Evolutionary conservation across 2,888 invertebrate species (phyloP).

Genomic region (Epiblema foenella): DNA sequence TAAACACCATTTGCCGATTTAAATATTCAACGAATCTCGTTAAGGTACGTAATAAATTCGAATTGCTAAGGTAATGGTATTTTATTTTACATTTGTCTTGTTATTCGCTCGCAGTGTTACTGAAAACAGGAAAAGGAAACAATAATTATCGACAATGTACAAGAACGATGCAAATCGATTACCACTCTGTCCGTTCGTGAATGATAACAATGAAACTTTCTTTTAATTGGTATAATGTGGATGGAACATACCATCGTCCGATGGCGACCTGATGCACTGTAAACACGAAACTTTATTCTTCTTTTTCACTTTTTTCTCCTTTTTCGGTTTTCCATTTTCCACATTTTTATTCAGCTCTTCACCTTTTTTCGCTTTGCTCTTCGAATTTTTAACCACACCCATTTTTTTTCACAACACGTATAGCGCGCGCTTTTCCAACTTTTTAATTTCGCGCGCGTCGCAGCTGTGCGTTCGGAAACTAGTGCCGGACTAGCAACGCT

Average conservation of each 20-base stretch:
- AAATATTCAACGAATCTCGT: neutral
- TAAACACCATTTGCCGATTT: neutral
- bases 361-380: slow-evolving; percentile 67
- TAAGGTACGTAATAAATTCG: neutral
- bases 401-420: slow-evolving; percentile 63
- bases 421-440: slow-evolving; percentile 54
- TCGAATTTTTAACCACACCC: slow-evolving; percentile 78
- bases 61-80: neutral
- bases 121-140: slow-evolving; percentile 47
- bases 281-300: slow-evolving; percentile 82
- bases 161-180: slow-evolving; percentile 43
- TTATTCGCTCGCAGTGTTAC: slow-evolving; percentile 47
- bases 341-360: slow-evolving; percentile 54
- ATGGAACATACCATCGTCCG: slow-evolving; percentile 71
- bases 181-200: slow-evolving; percentile 47
- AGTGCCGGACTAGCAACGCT: slow-evolving; percentile 80
- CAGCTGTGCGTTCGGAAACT: slow-evolving; percentile 81
- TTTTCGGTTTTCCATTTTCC: slow-evolving; percentile 70
- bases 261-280: slow-evolving; percentile 80
- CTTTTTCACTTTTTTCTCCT: slow-evolving; percentile 79
- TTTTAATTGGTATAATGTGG: neutral
- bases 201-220: slow-evolving; percentile 38
- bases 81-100: slow-evolving; percentile 12
- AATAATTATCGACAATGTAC: slow-evolving; percentile 45
- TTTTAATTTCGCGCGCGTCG: slow-evolving; percentile 58